Evolutionary conservation across 2,797 vertebrate genomes (phyloP).

Genomic region (Micromesistius poutassou): DNA sequence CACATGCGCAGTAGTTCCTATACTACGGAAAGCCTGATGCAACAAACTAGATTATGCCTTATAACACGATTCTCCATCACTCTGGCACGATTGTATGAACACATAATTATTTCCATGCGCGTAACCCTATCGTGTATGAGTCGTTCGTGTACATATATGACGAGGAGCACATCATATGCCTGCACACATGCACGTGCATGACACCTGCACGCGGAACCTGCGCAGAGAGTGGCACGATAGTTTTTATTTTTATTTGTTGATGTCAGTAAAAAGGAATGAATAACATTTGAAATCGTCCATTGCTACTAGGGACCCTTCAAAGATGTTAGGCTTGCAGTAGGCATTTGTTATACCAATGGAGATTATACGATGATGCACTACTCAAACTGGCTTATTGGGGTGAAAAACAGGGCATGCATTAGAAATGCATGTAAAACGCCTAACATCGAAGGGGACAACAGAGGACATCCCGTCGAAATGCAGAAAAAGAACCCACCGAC

Average conservation of each 20-base stretch:
- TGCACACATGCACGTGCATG: background rate
- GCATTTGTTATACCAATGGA: constrained; percentile 30
- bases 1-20: constrained; percentile 35
- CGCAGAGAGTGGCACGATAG: constrained; percentile 28
- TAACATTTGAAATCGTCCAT: constrained; percentile 14
- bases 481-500: constrained; percentile 29
- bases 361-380: constrained; percentile 65
- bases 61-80: no score
- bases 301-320: constrained; percentile 22
- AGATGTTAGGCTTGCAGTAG: constrained; percentile 31
- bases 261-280: constrained; percentile 22
- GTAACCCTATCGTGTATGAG: background rate
- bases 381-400: constrained; percentile 68
- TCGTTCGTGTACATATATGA: background rate
- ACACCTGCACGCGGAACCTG: background rate
- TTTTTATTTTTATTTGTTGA: constrained; percentile 21
- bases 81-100: background rate
- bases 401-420: constrained; percentile 68
- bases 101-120: background rate
- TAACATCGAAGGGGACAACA: constrained; percentile 51
- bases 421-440: constrained; percentile 59
- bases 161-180: background rate
- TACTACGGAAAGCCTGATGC: constrained; percentile 53
- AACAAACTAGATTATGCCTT: constrained; percentile 21
- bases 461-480: constrained; percentile 27